Evolutionary conservation across 2,113 vertebrate genomes (phyloP), one percentile per base, ranked within the genome.

Genomic region (Cervus canadensis): DNA sequence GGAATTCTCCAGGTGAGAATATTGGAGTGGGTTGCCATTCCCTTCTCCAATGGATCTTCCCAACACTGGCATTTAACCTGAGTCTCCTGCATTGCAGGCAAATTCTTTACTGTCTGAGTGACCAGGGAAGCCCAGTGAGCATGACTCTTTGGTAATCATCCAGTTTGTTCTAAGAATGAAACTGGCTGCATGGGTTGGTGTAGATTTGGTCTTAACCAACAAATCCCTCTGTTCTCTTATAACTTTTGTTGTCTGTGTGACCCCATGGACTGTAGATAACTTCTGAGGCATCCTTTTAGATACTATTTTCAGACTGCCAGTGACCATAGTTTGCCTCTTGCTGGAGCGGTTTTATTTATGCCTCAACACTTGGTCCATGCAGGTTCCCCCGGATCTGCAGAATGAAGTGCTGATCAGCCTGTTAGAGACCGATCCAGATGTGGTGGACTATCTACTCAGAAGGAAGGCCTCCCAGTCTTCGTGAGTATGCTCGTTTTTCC

Each of bases 311-410:
- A 62, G 96, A 86, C 81, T 97, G 91, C 4, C 52, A 36, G 12
- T 82, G 50, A 40, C 48, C 28, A 21, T 43, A 87, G 74, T 95
- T 56, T 25, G 11, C 26, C 45, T 89, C 26, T 67, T 89, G 64
- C 43, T 26, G n/a, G 71, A 48, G 56, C 23, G 13, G n/a, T 74
- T 86, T 86, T 28, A 60, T 48, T 97, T 30, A 96, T 60, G 59
- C 52, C 92, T 60, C 50, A 5, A 45, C 26, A 7, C 85, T 89
- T 60, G 97, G 21, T 97, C 92, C 50, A 64, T 91, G 12, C 89
- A 99, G 99, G 99, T 99, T 84, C 99, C 99, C 26, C 99, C 99
- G 14, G 99, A 99, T 98, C 99, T 99, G 91, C 99, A 99, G 98
- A 99, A 99, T 7, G 99, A 99, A 98, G 99, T 99, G 67, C 99